Base-by-base conservation (phyloP, 2,888 invertebrate genomes). In the Gnatocerus cornutus region DNA sequence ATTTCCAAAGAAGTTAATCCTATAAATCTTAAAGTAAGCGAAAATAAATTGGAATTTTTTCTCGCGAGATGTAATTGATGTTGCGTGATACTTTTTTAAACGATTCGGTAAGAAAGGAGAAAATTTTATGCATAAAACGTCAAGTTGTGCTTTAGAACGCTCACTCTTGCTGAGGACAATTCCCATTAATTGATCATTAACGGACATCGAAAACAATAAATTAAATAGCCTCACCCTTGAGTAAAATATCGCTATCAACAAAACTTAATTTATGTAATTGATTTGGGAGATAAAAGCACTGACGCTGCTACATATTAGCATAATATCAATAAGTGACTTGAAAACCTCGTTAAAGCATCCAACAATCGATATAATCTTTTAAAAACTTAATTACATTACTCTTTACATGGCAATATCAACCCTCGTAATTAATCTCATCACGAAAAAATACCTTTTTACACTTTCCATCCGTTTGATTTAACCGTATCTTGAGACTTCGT, bases 231-330 rank as follows among this genome's bases (percentile, higher is more conserved):
- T 45, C 64, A 30, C 46, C 53, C 45, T 45, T 10, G 14, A 12
- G 43, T 45, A 45, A 53, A 45, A 64, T 53, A 55, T 64, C 43
- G 46, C 64, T 37, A 64, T 33, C 53, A 55, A 64, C 53, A 55
- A 64, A 53, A 55, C 55, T 55, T 64, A 64, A 64, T 64, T 64
- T 55, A 53, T 64, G 64, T 53, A 53, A 64, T 64, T 64, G 64
- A 64, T 64, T 64, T 21, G 13, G 5, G 55, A 55, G 53, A 53
- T 64, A 64, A 64, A 53, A 53, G 55, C 63, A 63, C 46, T 46
- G 59, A 37, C 59, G 46, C 21, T 14, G 48, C 30, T 10, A 12
- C 33, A 62, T 50, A 62, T 48, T 62, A 33, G 30, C 53, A 63
- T 52, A 52, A 63, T 63, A 52, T 21, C 52, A 63, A 63, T 52